Base-by-base conservation (phyloP, 2,113 vertebrate species). In the Gadus macrocephalus region DNA sequence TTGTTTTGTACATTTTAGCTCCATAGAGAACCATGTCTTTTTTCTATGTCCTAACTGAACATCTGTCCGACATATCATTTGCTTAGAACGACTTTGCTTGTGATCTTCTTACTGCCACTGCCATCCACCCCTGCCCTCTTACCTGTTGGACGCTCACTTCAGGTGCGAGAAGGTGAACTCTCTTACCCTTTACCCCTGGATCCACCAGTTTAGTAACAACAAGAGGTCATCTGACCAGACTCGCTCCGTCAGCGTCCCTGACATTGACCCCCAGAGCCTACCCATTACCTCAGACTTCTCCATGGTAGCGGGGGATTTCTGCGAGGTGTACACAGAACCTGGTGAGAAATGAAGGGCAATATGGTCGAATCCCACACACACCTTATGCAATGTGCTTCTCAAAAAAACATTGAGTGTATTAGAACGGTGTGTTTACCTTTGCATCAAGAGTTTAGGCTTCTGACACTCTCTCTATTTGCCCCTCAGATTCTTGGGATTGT, bases 121-220 rank as follows among this genome's bases (percentile, higher is more conserved):
- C 53, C 38, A 16, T 4, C 15, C 4, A 38, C 68, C 27, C 49
- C 2, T 1, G 53, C 73, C 5, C 55, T 77, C 12, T 67, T 71
- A 7, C 20, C 31, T 72, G 61, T 74, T 35, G 17, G 66, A 67
- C 71, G 42, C 55, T 79, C 70, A 78, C 82, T 88, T 63, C 92
- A 99, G 97, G 94, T 99, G 96, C 90, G 95, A 95, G 84, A 87
- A 93, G 82, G 90, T 96, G 84, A 98, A 99, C 78, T 91, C 94
- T 70, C 89, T 92, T 85, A 96, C 94, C 70, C 89, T 98, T 88
- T 98, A 98, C 87, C 97, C 97, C 53, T 99, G 97, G 97, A 94
- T 98, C 83, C 97, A 98, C 92, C 97, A 98, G 81, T 98, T 98
- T 90, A 99, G 97, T 89, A 99, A 99, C 94, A 99, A 98, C 86